A percentile compares a stretch with the other conserved stretches of the same genome.
phyloP scores from a whole-genome alignment of 2,888 invertebrate genomes.

The Microctonus brassicae region DNA sequence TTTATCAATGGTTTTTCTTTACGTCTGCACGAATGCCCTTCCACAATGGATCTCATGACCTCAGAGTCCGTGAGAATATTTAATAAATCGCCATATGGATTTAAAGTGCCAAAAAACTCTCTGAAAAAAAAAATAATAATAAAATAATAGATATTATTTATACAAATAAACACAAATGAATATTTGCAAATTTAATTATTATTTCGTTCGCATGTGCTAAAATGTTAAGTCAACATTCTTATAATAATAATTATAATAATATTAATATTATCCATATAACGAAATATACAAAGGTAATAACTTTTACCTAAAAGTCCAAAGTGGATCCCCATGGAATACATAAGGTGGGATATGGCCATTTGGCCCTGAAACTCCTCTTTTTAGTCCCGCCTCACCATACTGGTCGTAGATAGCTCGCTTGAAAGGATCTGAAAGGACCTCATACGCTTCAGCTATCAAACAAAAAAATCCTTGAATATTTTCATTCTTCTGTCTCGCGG shows the following conservation, averaged over 20 bases:
- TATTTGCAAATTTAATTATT: too few relatives aligned
- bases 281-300: background rate
- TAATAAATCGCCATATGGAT: slow-evolving; percentile 84
- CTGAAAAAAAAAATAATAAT: slow-evolving; percentile 55
- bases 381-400: slow-evolving; percentile 90
- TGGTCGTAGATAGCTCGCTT: slow-evolving; percentile 86
- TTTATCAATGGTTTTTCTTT: slow-evolving; percentile 75
- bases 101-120: slow-evolving; percentile 86
- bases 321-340: slow-evolving; percentile 84
- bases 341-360: slow-evolving; percentile 79
- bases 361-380: slow-evolving; percentile 82
- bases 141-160: too few relatives aligned
- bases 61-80: slow-evolving; percentile 77
- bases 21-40: slow-evolving; percentile 75
- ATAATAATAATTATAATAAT: too few relatives aligned
- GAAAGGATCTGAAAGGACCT: slow-evolving; percentile 79
- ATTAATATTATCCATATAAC: background rate
- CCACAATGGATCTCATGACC: slow-evolving; percentile 75
- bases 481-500: slow-evolving; percentile 68
- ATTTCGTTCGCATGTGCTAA: too few relatives aligned
- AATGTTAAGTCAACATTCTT: too few relatives aligned
- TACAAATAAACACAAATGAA: background rate
- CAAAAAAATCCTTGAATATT: slow-evolving; percentile 69
- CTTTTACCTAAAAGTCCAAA: slow-evolving; percentile 77
- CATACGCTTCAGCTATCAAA: slow-evolving; percentile 83